phyloP scores from a whole-genome alignment of 2,888 invertebrate genomes.

The Panzeria rudis region DNA sequence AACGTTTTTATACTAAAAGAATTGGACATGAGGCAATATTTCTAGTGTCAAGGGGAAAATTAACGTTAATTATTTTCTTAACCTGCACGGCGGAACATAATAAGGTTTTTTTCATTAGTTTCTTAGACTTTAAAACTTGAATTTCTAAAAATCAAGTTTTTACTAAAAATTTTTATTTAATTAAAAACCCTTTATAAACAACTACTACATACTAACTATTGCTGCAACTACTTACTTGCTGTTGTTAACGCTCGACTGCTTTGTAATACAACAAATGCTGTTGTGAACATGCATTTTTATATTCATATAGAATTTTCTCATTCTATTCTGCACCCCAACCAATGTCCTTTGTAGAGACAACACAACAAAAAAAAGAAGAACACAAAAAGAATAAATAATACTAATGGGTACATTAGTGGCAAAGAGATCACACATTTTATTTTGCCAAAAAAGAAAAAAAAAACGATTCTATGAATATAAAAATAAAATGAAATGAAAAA shows the following conservation, averaged over 20 bases:
- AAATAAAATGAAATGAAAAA: not conserved
- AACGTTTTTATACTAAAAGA: no score
- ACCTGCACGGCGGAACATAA: no score
- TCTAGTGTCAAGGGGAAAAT: no score
- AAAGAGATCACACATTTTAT: slow-evolving; percentile 68
- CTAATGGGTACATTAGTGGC: slow-evolving; percentile 71
- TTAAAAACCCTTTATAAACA: slow-evolving; percentile 13
- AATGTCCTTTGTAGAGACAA: slow-evolving; percentile 59
- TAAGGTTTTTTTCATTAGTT: not conserved
- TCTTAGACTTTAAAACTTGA: not conserved
- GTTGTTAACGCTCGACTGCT: slow-evolving; percentile 48
- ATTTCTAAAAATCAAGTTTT: no score
- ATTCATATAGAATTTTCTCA: slow-evolving; percentile 39
- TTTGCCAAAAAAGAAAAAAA: slow-evolving; percentile 49
- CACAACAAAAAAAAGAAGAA: slow-evolving; percentile 15
- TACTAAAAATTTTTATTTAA: no score
- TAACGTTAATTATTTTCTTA: no score
- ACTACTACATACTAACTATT: not conserved
- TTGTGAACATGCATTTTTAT: slow-evolving; percentile 58
- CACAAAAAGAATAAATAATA: slow-evolving; percentile 36
- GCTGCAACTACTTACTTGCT: slow-evolving; percentile 17
- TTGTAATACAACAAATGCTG: slow-evolving; percentile 51
- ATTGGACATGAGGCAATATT: no score
- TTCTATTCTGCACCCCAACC: slow-evolving; percentile 44
- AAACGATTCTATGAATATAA: not conserved